A percentile compares a stretch with the other conserved stretches of the same genome.
Evolutionary conservation across 2,888 invertebrate species (phyloP).

Genomic region (Dermolepida albohirtum): DNA sequence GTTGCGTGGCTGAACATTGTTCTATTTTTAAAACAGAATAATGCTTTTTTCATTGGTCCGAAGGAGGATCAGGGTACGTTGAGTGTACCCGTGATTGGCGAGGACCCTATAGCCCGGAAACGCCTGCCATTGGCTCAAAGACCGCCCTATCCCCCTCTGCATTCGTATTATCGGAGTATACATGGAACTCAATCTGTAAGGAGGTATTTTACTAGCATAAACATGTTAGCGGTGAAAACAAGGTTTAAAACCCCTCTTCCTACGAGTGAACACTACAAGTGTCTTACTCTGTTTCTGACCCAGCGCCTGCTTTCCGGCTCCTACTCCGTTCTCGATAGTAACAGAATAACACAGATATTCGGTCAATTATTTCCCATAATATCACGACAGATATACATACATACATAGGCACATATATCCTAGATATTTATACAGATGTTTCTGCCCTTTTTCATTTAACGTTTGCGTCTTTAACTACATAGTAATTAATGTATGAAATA

Average conservation of each 20-base stretch:
- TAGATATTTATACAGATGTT: too few relatives aligned
- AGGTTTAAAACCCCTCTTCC: constrained; percentile 55
- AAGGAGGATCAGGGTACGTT: constrained; percentile 61
- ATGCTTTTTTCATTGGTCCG: constrained; percentile 68
- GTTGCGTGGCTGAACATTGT: constrained; percentile 63
- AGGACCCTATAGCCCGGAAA: constrained; percentile 55
- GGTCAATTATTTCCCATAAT: constrained; percentile 41
- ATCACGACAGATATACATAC: constrained; percentile 29
- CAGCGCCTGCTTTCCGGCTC: constrained; percentile 32
- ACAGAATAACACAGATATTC: constrained; percentile 43
- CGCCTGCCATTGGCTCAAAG: constrained; percentile 61
- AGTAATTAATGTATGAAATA: too few relatives aligned
- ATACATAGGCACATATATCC: not conserved
- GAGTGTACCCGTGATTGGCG: constrained; percentile 61
- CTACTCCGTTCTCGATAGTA: constrained; percentile 30
- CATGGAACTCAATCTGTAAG: constrained; percentile 66
- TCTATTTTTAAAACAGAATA: constrained; percentile 68
- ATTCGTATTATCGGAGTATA: constrained; percentile 63
- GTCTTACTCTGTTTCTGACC: constrained; percentile 41
- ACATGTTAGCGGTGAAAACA: constrained; percentile 65
- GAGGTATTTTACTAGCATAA: constrained; percentile 65
- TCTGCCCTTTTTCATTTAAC: too few relatives aligned
- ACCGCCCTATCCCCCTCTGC: constrained; percentile 60
- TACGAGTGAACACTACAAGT: constrained; percentile 44
- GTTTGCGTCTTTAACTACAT: too few relatives aligned